These are phyloP conservation scores for Zygaena filipendulae DNA, from an alignment of 2,888 invertebrate species.

Conservation along the genomic window DNA sequence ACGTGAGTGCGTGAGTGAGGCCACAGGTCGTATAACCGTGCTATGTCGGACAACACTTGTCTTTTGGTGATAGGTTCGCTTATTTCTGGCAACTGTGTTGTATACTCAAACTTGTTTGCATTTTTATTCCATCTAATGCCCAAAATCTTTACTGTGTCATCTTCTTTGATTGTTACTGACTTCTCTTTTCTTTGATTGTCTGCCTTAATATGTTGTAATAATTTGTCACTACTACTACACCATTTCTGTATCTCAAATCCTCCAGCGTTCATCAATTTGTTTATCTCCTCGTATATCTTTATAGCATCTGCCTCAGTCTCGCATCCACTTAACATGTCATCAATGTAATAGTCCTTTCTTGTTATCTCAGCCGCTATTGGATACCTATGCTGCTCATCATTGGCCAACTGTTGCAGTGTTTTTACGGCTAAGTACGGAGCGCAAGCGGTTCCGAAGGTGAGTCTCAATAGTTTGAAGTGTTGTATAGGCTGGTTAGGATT, in stretches of 20 bases:
- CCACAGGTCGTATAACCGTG: conserved; percentile 20
- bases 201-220: conserved; percentile 8
- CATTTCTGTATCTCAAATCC: conserved; percentile 25
- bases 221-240: conserved; percentile 17
- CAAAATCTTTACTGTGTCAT: conserved; percentile 18
- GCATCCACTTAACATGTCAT: conserved; percentile 19
- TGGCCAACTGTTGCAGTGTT: conserved; percentile 20
- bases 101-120: conserved; percentile 19
- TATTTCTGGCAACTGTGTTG: conserved; percentile 13
- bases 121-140: conserved; percentile 22
- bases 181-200: conserved; percentile 1
- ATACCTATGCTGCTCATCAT: conserved; percentile 16
- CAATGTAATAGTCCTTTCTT: conserved; percentile 17
- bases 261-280: conserved; percentile 18
- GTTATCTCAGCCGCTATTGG: conserved; percentile 18
- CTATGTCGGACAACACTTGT: conserved; percentile 18
- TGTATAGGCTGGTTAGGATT: conserved; percentile 5
- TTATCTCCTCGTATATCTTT: conserved; percentile 18
- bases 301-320: conserved; percentile 16
- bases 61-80: conserved; percentile 16
- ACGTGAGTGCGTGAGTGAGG: too few species aligned
- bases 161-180: conserved; percentile 12
- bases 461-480: conserved; percentile 11
- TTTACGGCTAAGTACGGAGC: conserved; percentile 23
- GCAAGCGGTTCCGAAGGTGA: conserved; percentile 19